Evolutionary conservation across 2,888 invertebrate species (phyloP).

Genomic region (Polymixis lichenea): DNA sequence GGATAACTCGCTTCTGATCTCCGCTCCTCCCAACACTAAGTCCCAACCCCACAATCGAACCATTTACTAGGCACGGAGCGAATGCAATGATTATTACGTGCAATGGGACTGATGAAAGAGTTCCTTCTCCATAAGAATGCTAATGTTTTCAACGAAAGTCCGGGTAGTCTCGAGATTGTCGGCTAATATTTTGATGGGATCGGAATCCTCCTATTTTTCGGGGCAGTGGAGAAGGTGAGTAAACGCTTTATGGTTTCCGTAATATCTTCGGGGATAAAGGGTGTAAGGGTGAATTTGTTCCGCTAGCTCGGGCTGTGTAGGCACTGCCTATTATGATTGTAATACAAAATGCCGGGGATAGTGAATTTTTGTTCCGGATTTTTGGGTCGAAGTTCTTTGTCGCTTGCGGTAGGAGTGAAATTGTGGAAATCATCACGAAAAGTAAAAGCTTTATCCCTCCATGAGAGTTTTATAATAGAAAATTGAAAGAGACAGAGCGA

Average conservation of each 20-base stretch:
- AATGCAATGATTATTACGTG: conserved; percentile 70
- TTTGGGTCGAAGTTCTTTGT: background rate
- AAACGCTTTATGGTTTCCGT: conserved; percentile 45
- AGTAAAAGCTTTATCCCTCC: too few species aligned
- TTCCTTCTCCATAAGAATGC: conserved; percentile 65
- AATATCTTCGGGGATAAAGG: conserved; percentile 27
- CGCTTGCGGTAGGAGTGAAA: too few species aligned
- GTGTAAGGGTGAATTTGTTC: conserved; percentile 23
- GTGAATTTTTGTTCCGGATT: conserved; percentile 26
- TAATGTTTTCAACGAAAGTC: conserved; percentile 57
- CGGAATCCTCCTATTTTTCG: conserved; percentile 42
- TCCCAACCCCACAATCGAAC: conserved; percentile 1
- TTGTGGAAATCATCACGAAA: too few species aligned
- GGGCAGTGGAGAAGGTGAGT: conserved; percentile 36
- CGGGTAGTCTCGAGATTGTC: conserved; percentile 39
- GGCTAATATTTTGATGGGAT: conserved; percentile 62
- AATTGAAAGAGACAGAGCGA: too few species aligned
- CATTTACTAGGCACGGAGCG: conserved; percentile 53
- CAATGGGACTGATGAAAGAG: conserved; percentile 63
- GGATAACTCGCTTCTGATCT: conserved; percentile 7
- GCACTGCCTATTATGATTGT: conserved; percentile 21
- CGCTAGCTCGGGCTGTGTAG: conserved; percentile 15
- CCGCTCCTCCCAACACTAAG: conserved; percentile 18
- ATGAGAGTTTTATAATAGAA: too few species aligned
- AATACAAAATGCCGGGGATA: conserved; percentile 26